Base-by-base conservation (phyloP, 2,797 vertebrate genomes). In the Chaenodraco wilsoni region DNA sequence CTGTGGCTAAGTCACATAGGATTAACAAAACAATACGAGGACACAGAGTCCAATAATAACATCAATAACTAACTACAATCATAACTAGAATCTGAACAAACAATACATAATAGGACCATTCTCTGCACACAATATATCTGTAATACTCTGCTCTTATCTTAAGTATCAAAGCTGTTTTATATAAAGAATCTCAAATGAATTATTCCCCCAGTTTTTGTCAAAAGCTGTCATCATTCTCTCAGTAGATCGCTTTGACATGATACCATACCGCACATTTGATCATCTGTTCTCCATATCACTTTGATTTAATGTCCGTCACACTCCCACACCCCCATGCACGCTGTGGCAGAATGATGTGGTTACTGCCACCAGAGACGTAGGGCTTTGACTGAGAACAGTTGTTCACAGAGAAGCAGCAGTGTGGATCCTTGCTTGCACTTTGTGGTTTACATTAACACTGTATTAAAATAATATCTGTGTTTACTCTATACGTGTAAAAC, bases 261-360 rank as follows among this genome's bases (percentile, higher is more conserved):
- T 74, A 84, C 73, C 66, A n/a, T 67, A 59, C 73, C 82, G 67
- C 68, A 55, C 54, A 74, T 75, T 73, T 78, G 62, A 86, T 75
- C 75, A 89, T 88, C 83, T 83, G 74, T 62, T 74, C 52, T 73
- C 37, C 64, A 64, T 73, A 83, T 86, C 82, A 69, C 73, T 91
- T 79, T 88, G 87, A 88, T 85, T 88, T 83, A 84, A 76, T 55
- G 69, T 77, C 82, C 67, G 76, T 75, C 81, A 74, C 78, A 80
- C 79, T 84, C 86, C 72, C 83, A 87, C 85, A 46, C 78, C 71
- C 76, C 80, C 81, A 80, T n/a, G 85, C 64, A 74, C 78, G 76
- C 66, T 3, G 62, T 15, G 45, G 69, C 67, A 74, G 70, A 80
- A 87, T 62, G 75, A 82, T 81, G 87, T 76, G 83, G 83, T 76